A percentile compares a stretch with the other conserved stretches of the same genome.
These are phyloP conservation scores for Eurytoma adleriae DNA, from an alignment of 2,888 invertebrate genomes.

Conservation along the genomic window DNA sequence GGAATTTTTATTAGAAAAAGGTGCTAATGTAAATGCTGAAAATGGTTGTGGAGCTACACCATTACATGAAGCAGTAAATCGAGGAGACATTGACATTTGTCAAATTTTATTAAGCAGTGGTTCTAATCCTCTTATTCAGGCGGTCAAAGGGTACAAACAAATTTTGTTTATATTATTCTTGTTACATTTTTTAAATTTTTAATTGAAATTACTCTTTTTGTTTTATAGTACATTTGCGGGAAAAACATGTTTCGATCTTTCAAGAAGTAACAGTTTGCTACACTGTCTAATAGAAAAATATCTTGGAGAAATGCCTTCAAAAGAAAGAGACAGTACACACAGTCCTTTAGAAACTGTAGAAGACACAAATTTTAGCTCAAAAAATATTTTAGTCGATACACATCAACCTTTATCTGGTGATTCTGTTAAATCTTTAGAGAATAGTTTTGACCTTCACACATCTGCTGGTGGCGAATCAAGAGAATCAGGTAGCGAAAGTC, in stretches of 20 bases:
- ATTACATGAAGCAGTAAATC: slow-evolving; percentile 80
- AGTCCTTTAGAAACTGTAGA: slow-evolving; percentile 67
- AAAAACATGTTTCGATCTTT: slow-evolving; percentile 72
- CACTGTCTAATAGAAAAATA: slow-evolving; percentile 68
- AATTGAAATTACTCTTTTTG: slow-evolving; percentile 19
- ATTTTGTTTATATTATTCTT: slow-evolving; percentile 20
- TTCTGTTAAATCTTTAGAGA: slow-evolving; percentile 71
- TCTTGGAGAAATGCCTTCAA: slow-evolving; percentile 65
- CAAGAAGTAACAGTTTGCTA: slow-evolving; percentile 67
- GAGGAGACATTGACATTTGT: slow-evolving; percentile 78
- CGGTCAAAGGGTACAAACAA: slow-evolving; percentile 75
- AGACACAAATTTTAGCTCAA: slow-evolving; percentile 66
- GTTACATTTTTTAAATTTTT: slow-evolving; percentile 20
- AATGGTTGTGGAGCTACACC: slow-evolving; percentile 81
- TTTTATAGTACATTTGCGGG: slow-evolving; percentile 70
- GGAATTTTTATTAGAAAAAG: slow-evolving; percentile 75
- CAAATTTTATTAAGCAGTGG: slow-evolving; percentile 78
- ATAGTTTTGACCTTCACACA: slow-evolving; percentile 67
- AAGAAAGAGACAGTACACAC: slow-evolving; percentile 70
- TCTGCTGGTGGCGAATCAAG: slow-evolving; percentile 50
- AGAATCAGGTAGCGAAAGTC: slow-evolving; percentile 67
- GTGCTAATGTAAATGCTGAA: slow-evolving; percentile 79
- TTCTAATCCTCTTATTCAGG: slow-evolving; percentile 78
- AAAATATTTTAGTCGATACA: slow-evolving; percentile 68
- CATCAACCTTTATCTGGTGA: slow-evolving; percentile 71